A percentile compares a stretch with the other conserved stretches of the same genome.
These are phyloP conservation scores for Crossocerus cetratus DNA, from an alignment of 2,888 invertebrate genomes.

Conservation along the genomic window DNA sequence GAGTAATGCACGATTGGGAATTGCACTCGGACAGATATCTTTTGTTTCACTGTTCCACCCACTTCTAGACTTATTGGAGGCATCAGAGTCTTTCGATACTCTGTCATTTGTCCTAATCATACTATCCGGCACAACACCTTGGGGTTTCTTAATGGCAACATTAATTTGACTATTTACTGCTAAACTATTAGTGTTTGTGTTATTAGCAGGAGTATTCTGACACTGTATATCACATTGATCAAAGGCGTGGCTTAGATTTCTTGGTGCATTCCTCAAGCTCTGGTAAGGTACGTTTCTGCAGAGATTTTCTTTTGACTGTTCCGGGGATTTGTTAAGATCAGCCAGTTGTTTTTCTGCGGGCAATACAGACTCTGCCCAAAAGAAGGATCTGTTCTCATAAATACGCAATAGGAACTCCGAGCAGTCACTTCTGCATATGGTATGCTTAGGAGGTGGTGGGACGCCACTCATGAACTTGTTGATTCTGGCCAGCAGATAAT, in stretches of 20 bases:
- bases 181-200: constrained; percentile 14
- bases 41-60: neutral
- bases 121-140: constrained; percentile 20
- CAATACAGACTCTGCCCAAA: constrained; percentile 70
- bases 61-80: neutral
- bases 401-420: constrained; percentile 82
- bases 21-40: neutral
- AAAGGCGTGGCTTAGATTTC: constrained; percentile 68
- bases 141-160: too few relatives aligned
- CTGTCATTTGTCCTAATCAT: constrained; percentile 7
- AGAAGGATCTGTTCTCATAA: constrained; percentile 79
- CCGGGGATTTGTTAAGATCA: constrained; percentile 8
- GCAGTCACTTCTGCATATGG: constrained; percentile 83
- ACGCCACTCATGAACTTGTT: constrained; percentile 84
- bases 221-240: constrained; percentile 64
- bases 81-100: neutral
- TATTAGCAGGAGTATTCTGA: constrained; percentile 36
- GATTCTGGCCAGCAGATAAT: constrained; percentile 75
- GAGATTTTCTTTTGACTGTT: constrained; percentile 39
- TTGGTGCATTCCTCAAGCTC: constrained; percentile 55
- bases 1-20: constrained; percentile 57
- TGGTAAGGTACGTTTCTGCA: constrained; percentile 46
- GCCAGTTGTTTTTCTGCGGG: constrained; percentile 21
- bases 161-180: neutral
- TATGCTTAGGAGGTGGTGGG: constrained; percentile 86